A percentile compares a stretch with the other conserved stretches of the same genome.
These are phyloP conservation scores for Amblyjoppa proteus DNA, from an alignment of 2,888 invertebrate genomes.

Conservation along the genomic window DNA sequence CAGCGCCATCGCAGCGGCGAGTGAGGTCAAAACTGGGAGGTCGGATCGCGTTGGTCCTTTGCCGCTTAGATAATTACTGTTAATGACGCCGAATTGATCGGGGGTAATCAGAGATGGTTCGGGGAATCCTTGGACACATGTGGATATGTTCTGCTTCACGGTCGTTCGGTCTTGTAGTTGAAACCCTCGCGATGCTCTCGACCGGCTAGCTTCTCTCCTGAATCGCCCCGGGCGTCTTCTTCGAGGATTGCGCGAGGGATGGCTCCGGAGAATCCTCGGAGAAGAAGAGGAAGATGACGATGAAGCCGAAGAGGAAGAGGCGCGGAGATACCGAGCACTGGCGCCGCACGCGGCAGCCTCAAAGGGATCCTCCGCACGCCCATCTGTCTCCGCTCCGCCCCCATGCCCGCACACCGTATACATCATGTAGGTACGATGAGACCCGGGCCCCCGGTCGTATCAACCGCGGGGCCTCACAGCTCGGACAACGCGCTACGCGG, in stretches of 20 bases:
- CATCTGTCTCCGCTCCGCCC: slow-evolving; percentile 85
- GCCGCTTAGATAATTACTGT: not conserved
- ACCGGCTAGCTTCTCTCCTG: slow-evolving; percentile 37
- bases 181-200: slow-evolving; percentile 27
- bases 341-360: slow-evolving; percentile 85
- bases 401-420: slow-evolving; percentile 83
- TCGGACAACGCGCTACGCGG: slow-evolving; percentile 69
- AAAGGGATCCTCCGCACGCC: slow-evolving; percentile 84
- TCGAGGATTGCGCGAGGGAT: slow-evolving; percentile 49
- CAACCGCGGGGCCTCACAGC: slow-evolving; percentile 53
- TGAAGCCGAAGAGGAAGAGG: slow-evolving; percentile 66
- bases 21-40: not conserved
- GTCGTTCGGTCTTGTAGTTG: not conserved
- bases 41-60: not conserved
- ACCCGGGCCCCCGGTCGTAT: slow-evolving; percentile 65
- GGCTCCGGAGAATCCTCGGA: slow-evolving; percentile 32
- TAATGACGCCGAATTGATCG: not conserved
- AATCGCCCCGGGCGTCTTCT: slow-evolving; percentile 44
- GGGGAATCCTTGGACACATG: not conserved
- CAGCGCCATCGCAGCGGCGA: slow-evolving; percentile 7
- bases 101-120: not conserved
- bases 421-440: slow-evolving; percentile 78
- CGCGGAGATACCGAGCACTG: slow-evolving; percentile 75
- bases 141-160: not conserved
- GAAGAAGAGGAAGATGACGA: slow-evolving; percentile 48